Evolutionary conservation across 1,140 invertebrate genomes (phyloP), one percentile per base, ranked within the genome.

Genomic region (Hyles euphorbiae): DNA sequence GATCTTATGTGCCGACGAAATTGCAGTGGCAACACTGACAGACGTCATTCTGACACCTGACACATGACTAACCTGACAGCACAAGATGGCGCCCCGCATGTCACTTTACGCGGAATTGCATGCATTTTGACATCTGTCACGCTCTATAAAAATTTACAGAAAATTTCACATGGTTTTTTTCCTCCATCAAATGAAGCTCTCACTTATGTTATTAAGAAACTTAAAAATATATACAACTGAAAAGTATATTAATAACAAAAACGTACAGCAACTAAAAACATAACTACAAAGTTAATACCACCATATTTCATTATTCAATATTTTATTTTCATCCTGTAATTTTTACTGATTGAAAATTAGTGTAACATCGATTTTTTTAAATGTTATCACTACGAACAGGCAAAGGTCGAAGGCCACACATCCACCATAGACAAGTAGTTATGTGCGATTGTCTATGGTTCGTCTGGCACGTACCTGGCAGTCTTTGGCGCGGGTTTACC

Each of bases 401-500:
- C 49, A 51, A 34, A 34, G 12, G 49, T 8, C 8, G 10, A 22
- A 51, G 9, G 4, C 49, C 32, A 34, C 33, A 33, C 22, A 51
- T 22, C 32, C 49, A 33, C 32, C 49, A 51, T 34, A 51, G 47
- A 49, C 47, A 49, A 49, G 2, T 5, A 40, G 36, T 40, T 8
- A 8, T 8, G 36, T 5, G 36, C 4, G 36, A 0, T 40, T 5
- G 8, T 5, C 36, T 8, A 8, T 40, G 8, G 22, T 0, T 22
- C 4, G 36, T 0, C 36, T 8, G 36, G 36, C 36, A 6, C 64
- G 62, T 43, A 87, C 84, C 83, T 87, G 65, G 84, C 94, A 48
- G 94, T 95, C 79, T 96, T 95, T 10, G 95, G 94, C 2, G 95
- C 94, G 2, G 94, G 91, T 70, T 96, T 96, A 90, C 95, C 92